Evolutionary conservation across 2,888 invertebrate genomes (phyloP).

Genomic region (Morinoia aosen): DNA sequence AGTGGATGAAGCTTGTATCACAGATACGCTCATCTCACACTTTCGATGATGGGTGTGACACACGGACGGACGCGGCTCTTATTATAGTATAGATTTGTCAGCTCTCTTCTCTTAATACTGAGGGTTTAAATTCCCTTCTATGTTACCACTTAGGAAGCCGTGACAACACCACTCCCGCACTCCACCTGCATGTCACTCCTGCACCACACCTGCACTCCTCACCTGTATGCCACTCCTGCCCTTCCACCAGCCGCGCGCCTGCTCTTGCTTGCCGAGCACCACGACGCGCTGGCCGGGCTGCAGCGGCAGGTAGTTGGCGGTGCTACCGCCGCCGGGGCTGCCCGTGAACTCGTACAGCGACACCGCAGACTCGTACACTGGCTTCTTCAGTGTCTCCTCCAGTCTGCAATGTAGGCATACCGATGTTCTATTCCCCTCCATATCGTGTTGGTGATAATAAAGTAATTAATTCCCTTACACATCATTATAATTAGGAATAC

Average conservation of each 20-base stretch:
- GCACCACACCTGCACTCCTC: background rate
- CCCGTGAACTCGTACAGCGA: constrained; percentile 59
- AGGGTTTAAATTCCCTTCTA: too few relatives aligned
- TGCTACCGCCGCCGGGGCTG: constrained; percentile 41
- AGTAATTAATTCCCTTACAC: background rate
- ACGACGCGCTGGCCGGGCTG: constrained; percentile 64
- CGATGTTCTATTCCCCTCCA: background rate
- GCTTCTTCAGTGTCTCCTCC: constrained; percentile 55
- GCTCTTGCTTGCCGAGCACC: constrained; percentile 64
- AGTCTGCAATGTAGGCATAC: constrained; percentile 12
- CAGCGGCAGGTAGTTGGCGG: constrained; percentile 61
- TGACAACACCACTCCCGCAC: too few relatives aligned
- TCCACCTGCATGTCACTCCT: too few relatives aligned
- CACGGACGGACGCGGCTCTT: too few relatives aligned
- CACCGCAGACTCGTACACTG: constrained; percentile 63
- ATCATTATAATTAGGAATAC: background rate
- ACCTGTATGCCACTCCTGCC: constrained; percentile 65
- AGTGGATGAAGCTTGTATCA: too few relatives aligned
- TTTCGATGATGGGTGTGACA: too few relatives aligned
- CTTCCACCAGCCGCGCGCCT: constrained; percentile 68
- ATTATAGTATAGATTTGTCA: too few relatives aligned
- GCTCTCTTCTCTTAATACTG: too few relatives aligned
- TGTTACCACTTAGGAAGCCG: too few relatives aligned
- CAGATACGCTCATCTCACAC: too few relatives aligned
- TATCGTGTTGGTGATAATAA: background rate